These are phyloP conservation scores for Zaprionus gabonicus DNA, from an alignment of 1,140 invertebrate species.

Conservation along the genomic window DNA sequence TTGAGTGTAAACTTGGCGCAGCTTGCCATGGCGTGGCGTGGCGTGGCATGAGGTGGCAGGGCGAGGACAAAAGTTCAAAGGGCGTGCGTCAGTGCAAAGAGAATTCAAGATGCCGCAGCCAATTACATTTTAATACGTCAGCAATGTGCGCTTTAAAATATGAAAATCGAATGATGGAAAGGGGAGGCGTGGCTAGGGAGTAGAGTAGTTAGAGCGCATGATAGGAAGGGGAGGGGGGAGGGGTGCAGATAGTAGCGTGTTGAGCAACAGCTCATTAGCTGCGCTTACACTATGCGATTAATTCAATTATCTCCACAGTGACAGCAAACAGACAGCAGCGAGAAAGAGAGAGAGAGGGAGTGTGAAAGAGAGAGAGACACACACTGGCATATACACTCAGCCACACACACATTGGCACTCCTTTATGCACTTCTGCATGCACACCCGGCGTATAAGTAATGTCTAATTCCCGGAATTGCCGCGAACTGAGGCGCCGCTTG, in stretches of 20 bases:
- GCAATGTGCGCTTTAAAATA: conserved; percentile 41
- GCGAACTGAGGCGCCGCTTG: conserved; percentile 6
- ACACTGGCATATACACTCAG: conserved; percentile 6
- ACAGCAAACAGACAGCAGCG: conserved; percentile 51
- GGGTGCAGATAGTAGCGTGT: conserved; percentile 10
- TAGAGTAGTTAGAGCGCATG: neutral
- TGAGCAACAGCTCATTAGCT: conserved; percentile 69
- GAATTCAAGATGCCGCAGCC: conserved; percentile 51
- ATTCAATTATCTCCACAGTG: conserved; percentile 73
- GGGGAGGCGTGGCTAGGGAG: neutral
- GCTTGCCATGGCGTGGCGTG: no score
- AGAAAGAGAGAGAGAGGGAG: neutral
- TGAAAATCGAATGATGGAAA: conserved; percentile 34
- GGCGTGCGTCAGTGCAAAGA: conserved; percentile 35
- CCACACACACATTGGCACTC: conserved; percentile 2
- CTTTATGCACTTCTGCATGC: conserved; percentile 7
- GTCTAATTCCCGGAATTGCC: conserved; percentile 37
- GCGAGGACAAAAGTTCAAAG: conserved; percentile 34
- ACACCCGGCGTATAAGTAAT: conserved; percentile 41
- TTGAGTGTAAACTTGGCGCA: conserved; percentile 18
- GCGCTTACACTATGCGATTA: conserved; percentile 73
- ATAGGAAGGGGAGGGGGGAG: no score
- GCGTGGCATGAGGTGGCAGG: no score
- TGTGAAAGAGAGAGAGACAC: neutral
- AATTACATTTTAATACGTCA: conserved; percentile 52